Conservation (phyloP, 2,113 vertebrate genomes). For the Elachura formosa region DNA sequence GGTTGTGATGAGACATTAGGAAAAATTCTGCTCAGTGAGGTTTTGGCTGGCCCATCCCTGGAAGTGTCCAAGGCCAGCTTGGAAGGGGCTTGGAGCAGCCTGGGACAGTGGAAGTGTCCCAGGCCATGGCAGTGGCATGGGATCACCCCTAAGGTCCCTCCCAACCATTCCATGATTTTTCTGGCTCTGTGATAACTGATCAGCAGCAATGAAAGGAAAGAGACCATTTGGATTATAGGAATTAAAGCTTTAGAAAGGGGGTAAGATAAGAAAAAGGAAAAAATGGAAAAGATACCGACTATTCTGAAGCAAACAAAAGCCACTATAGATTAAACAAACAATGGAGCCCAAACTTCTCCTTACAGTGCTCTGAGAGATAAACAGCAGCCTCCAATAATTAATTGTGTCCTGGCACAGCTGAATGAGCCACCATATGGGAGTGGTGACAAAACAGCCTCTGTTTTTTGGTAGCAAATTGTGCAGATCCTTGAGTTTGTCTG, state of each 20-base stretch:
- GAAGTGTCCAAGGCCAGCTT: neutral
- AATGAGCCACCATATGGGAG: neutral
- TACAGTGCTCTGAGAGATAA: neutral
- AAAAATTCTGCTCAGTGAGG: neutral
- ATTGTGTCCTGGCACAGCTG: neutral
- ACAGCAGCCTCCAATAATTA: conserved; percentile 9
- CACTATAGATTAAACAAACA: neutral
- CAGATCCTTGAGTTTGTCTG: neutral
- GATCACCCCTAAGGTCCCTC: neutral
- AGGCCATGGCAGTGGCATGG: neutral
- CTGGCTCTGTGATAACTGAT: neutral
- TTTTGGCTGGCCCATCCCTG: neutral
- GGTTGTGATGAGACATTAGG: neutral
- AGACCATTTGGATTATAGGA: neutral
- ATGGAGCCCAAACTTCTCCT: neutral
- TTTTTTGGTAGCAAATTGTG: neutral
- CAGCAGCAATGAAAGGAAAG: neutral
- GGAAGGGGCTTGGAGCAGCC: neutral
- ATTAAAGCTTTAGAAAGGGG: neutral
- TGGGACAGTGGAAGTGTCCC: neutral
- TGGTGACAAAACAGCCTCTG: neutral
- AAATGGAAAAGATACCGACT: neutral
- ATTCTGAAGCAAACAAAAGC: conserved; percentile 18
- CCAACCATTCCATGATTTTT: neutral
- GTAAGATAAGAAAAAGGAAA: neutral